Base-by-base conservation (phyloP, 2,888 invertebrate species). In the Rutpela maculata region DNA sequence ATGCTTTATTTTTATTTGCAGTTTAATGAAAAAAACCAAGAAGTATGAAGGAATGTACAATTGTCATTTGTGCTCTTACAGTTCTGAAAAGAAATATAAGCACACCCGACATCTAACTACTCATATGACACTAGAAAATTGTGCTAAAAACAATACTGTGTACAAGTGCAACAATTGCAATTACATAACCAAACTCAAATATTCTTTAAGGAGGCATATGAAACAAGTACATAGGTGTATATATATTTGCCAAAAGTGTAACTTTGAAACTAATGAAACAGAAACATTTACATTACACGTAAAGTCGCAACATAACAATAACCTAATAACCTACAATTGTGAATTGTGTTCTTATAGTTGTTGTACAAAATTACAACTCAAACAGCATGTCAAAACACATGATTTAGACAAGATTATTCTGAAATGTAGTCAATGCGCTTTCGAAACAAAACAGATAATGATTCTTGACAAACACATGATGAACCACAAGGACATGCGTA, bases 71-170 rank as follows among this genome's bases (percentile, higher is more conserved):
- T 69, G 69, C 15, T 35, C 59, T 17, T 69, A 18, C 19, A 59
- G 10, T 35, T n/a, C 69, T n/a, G 17, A 11, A 18, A 69, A 57
- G 35, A 50, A 55, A 18, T 69, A 57, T 57, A 69, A 22, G 15
- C 35, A 69, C 59, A 57, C 26, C 59, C 31, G 26, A 12, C 69
- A 69, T 35, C 18, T 59, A n/a, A 59, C 69, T 0, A 69, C 69
- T 4, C 69, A 69, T 19, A 69, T 57, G 57, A 69, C 69, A 9
- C 18, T 69, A 15, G 69, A 57, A 59, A 59, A 69, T n/a, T 69
- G 69, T 18, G 69, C 69, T 7, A 59, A 38, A 31, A 57, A 35
- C 9, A 69, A 69, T 59, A 18, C 17, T 9, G 18, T 69, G 12
- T 69, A 31, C 59, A 26, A 57, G 7, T 69, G 69, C 35, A n/a